Evolutionary conservation across 30 jellyfish, hydroid and myxozoan species (phyloP).

Genomic region (Hydractinia symbiolongicarpus): DNA sequence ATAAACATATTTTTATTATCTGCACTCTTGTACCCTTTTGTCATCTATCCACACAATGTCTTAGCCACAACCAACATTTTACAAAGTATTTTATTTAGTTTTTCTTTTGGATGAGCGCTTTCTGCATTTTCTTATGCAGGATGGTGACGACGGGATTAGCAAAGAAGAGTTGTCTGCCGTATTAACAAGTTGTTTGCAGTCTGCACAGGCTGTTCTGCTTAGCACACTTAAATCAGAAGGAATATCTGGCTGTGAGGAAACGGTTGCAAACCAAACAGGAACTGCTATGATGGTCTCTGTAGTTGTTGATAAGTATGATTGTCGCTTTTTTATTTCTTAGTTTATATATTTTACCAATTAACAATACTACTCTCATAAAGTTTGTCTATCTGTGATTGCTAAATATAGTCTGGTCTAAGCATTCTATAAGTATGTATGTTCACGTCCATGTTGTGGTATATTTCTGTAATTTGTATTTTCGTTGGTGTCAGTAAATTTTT

Average conservation of each 20-base stretch:
- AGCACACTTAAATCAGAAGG: conserved; percentile 33
- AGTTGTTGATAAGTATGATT: conserved; percentile 29
- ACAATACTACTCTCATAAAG: not conserved
- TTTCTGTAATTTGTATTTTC: too few species aligned
- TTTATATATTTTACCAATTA: not conserved
- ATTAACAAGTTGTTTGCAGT: conserved; percentile 50
- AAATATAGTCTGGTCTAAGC: too few species aligned
- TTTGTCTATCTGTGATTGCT: too few species aligned
- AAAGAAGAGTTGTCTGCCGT: conserved; percentile 64
- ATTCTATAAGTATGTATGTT: too few species aligned
- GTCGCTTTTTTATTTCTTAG: not conserved
- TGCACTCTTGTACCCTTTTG: too few species aligned
- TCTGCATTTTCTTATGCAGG: conserved; percentile 15
- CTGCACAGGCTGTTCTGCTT: conserved; percentile 56
- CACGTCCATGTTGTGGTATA: too few species aligned
- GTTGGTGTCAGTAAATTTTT: too few species aligned
- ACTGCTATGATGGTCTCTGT: conserved; percentile 24
- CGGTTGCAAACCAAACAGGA: conserved; percentile 17
- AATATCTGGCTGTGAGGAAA: conserved; percentile 5
- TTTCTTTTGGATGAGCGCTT: too few species aligned
- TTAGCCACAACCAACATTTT: too few species aligned
- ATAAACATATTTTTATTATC: too few species aligned
- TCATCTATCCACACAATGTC: too few species aligned
- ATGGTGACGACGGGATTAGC: conserved; percentile 75
- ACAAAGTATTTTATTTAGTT: too few species aligned